phyloP scores from a whole-genome alignment of 2,888 invertebrate genomes.

The Tiliacea citrago region DNA sequence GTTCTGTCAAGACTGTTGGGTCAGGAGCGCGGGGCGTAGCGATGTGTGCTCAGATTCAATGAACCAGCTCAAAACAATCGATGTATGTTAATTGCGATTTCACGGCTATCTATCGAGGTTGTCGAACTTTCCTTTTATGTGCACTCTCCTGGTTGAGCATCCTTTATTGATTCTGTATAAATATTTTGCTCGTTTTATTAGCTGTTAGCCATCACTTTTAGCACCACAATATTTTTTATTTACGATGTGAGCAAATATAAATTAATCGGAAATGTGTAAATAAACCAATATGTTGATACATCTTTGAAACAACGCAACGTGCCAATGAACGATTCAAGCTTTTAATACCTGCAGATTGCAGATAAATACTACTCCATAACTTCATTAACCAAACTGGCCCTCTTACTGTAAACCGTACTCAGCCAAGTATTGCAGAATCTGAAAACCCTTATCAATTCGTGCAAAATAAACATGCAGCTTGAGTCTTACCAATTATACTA shows the following conservation, averaged over 20 bases:
- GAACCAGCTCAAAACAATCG: constrained; percentile 79
- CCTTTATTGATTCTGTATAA: constrained; percentile 62
- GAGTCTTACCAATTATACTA: constrained; percentile 86
- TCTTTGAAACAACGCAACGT: constrained; percentile 15
- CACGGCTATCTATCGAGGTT: constrained; percentile 79
- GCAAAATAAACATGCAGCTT: constrained; percentile 79
- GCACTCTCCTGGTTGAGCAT: constrained; percentile 67
- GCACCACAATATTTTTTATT: constrained; percentile 38
- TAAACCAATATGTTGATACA: constrained; percentile 29
- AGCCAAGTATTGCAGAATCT: constrained; percentile 77
- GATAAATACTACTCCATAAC: constrained; percentile 56
- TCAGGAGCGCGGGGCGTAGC: constrained; percentile 68
- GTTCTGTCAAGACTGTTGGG: constrained; percentile 68
- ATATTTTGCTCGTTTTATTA: constrained; percentile 59
- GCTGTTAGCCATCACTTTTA: constrained; percentile 38
- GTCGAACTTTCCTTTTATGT: constrained; percentile 80
- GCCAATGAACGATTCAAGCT: constrained; percentile 14
- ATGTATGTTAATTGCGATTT: constrained; percentile 82
- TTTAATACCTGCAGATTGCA: constrained; percentile 35
- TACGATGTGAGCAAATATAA: constrained; percentile 29
- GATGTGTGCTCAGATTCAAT: constrained; percentile 72
- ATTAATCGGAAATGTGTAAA: constrained; percentile 13
- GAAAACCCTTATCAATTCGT: constrained; percentile 83
- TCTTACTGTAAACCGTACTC: constrained; percentile 66
- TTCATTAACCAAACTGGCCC: constrained; percentile 61